Conservation (phyloP, 1,140 invertebrate species). For the Homalodisca vitripennis region DNA sequence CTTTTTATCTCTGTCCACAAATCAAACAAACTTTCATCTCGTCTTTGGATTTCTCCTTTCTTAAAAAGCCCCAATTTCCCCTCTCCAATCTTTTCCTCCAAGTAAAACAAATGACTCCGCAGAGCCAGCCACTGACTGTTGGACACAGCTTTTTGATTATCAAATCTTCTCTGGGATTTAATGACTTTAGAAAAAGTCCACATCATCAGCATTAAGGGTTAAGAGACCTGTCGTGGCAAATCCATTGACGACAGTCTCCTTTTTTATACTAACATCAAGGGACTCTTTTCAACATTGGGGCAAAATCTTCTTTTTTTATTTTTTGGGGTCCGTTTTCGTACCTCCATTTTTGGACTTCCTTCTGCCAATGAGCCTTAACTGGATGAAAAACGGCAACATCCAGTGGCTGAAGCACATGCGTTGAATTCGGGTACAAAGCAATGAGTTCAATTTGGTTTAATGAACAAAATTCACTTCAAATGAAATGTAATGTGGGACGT, state of each 20-base stretch:
- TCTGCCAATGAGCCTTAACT: slow-evolving; percentile 46
- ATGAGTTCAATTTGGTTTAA: slow-evolving; percentile 48
- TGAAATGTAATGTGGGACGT: slow-evolving; percentile 45
- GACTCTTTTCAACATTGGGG: slow-evolving; percentile 26
- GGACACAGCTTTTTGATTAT: not conserved
- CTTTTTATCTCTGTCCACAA: not conserved
- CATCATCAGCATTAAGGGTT: not conserved
- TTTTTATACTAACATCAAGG: slow-evolving; percentile 6
- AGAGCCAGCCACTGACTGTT: not conserved
- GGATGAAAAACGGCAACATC: slow-evolving; percentile 48
- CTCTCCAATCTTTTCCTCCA: not conserved
- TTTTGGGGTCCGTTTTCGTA: slow-evolving; percentile 35
- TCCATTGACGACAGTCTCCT: not conserved
- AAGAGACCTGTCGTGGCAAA: not conserved
- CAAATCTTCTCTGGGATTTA: not conserved
- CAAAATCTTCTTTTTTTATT: slow-evolving; percentile 38
- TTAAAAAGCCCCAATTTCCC: not conserved
- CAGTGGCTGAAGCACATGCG: slow-evolving; percentile 49
- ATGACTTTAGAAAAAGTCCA: not conserved
- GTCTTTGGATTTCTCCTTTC: not conserved
- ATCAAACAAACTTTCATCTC: not conserved
- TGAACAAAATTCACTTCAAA: slow-evolving; percentile 47
- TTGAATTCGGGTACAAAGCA: slow-evolving; percentile 48
- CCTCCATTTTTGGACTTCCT: slow-evolving; percentile 39
- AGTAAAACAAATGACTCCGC: not conserved